A percentile compares a stretch with the other conserved stretches of the same genome.
Evolutionary conservation across 2,113 vertebrate genomes (phyloP).

Genomic region (Albula goreensis): DNA sequence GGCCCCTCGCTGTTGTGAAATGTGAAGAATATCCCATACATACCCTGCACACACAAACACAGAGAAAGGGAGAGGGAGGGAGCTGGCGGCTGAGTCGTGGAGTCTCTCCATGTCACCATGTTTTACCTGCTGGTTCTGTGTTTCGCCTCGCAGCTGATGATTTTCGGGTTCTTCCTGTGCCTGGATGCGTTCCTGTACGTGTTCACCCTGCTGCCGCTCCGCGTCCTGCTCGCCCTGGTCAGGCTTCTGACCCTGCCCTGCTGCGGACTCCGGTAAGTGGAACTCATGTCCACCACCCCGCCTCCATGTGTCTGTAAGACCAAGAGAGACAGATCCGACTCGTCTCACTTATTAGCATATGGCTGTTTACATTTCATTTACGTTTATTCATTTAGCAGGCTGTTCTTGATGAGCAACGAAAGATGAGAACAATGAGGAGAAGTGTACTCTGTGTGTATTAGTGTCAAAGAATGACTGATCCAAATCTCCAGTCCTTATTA

Average conservation of each 20-base stretch:
- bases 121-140: constrained; percentile 11
- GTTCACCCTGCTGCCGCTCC: constrained; percentile 91
- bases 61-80: neutral
- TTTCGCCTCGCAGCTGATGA: constrained; percentile 81
- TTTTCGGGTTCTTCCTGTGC: constrained; percentile 95
- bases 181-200: constrained; percentile 96
- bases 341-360: no score
- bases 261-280: constrained; percentile 86
- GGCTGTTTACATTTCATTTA: no score
- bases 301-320: no score
- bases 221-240: constrained; percentile 87
- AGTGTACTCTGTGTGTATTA: neutral
- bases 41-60: neutral
- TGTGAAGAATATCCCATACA: neutral
- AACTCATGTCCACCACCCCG: neutral
- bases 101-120: neutral
- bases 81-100: no score
- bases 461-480: neutral
- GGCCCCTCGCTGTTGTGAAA: neutral
- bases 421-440: neutral
- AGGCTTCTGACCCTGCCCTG: constrained; percentile 89
- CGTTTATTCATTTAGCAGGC: no score
- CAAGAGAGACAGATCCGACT: no score
- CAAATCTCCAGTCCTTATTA: neutral
- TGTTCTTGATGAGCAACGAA: neutral